Conservation (phyloP, 2,888 invertebrate genomes). For the Eulithis testata region DNA sequence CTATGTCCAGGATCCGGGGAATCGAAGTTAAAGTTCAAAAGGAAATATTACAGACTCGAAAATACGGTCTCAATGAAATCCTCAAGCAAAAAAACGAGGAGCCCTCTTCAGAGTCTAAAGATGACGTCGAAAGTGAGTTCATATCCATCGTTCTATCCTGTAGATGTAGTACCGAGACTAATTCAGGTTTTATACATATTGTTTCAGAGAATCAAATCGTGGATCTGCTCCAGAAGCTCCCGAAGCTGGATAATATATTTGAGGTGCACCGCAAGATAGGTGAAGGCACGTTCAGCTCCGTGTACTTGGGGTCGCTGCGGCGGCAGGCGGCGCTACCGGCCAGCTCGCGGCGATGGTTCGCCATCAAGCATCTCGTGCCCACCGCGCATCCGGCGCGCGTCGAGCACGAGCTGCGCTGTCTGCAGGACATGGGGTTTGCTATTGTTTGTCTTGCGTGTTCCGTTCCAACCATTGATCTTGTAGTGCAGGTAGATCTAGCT, state of each 20-base stretch:
- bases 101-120: constrained; percentile 57
- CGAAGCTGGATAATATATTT: constrained; percentile 86
- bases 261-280: constrained; percentile 89
- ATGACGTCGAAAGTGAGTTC: constrained; percentile 68
- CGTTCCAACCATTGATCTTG: neutral
- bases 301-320: constrained; percentile 90
- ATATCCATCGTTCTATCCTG: neutral
- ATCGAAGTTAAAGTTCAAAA: constrained; percentile 70
- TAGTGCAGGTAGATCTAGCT: too few relatives aligned
- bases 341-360: constrained; percentile 86
- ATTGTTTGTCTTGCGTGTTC: neutral
- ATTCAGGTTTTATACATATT: neutral
- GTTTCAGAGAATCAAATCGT: constrained; percentile 70
- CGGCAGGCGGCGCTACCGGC: constrained; percentile 66
- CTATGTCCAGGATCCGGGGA: constrained; percentile 70
- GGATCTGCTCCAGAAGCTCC: constrained; percentile 80
- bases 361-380: constrained; percentile 94
- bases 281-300: constrained; percentile 95
- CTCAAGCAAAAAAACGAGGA: constrained; percentile 62
- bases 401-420: constrained; percentile 91
- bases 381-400: constrained; percentile 93
- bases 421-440: constrained; percentile 89
- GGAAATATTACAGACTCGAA: constrained; percentile 58
- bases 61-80: constrained; percentile 60
- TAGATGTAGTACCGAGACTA: neutral